Evolutionary conservation across 2,113 vertebrate genomes (phyloP).

Genomic region (Caloenas nicobarica): DNA sequence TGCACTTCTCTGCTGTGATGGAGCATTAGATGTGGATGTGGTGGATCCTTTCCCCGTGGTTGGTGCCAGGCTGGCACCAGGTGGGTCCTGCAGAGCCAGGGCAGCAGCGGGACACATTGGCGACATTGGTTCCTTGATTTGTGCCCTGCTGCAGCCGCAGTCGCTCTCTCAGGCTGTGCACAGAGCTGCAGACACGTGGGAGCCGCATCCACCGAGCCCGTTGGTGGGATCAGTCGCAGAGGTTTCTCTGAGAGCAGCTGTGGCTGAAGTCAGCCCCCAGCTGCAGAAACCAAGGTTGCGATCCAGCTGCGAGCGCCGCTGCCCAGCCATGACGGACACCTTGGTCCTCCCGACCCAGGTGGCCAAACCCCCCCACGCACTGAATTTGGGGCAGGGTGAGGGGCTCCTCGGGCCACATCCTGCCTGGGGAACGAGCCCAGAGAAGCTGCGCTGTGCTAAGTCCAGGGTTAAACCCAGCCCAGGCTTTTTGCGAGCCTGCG

Average conservation of each 20-base stretch:
- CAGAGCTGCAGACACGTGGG: not conserved
- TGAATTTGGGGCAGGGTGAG: not conserved
- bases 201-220: fast-evolving
- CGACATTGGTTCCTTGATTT: not conserved
- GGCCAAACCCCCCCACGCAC: not conserved
- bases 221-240: not conserved
- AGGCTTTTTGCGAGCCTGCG: not conserved
- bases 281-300: not conserved
- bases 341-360: not conserved
- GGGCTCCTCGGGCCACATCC: not conserved
- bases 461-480: not conserved
- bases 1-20: not conserved
- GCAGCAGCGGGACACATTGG: not conserved
- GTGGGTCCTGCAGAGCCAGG: not conserved
- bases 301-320: not conserved
- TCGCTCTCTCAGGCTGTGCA: not conserved
- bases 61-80: not conserved
- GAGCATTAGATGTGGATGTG: not conserved
- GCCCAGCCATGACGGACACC: not conserved
- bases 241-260: not conserved
- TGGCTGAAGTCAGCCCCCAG: constrained; percentile 9
- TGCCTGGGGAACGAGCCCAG: not conserved
- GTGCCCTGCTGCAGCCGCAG: not conserved
- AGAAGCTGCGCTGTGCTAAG: not conserved
- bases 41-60: not conserved